These are phyloP conservation scores for Trachythela sp. DNA, from an alignment of 64 coral and sea anemone genomes.

Conservation along the genomic window DNA sequence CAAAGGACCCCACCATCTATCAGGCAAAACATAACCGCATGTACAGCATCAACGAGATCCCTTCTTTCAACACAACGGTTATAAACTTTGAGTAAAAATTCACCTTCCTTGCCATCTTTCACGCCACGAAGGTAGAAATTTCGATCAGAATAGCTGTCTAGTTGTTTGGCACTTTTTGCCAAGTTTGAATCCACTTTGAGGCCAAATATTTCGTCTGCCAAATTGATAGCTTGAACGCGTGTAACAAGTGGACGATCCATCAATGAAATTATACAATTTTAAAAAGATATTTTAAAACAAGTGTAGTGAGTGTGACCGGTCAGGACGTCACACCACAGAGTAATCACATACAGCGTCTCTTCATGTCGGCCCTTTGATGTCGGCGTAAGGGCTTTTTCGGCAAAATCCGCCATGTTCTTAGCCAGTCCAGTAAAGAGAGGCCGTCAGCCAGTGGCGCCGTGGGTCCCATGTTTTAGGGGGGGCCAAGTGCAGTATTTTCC, in stretches of 20 bases:
- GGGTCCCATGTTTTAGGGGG: too few relatives aligned
- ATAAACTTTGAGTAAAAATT: neutral
- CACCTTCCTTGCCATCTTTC: neutral
- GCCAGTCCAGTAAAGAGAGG: too few relatives aligned
- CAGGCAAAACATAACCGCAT: neutral
- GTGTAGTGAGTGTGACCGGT: too few relatives aligned
- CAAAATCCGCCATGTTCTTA: too few relatives aligned
- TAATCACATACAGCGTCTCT: too few relatives aligned
- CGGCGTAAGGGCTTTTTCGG: too few relatives aligned
- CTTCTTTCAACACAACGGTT: neutral
- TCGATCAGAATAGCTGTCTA: neutral
- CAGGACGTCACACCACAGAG: too few relatives aligned
- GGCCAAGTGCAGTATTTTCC: too few relatives aligned
- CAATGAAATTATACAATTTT: too few relatives aligned
- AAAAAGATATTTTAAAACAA: too few relatives aligned
- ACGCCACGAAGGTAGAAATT: neutral
- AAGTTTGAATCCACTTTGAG: neutral
- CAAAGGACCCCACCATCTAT: neutral
- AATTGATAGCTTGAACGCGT: neutral
- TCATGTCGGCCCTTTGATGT: too few relatives aligned
- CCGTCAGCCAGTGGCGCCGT: too few relatives aligned
- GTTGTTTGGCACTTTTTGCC: neutral
- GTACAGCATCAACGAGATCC: neutral
- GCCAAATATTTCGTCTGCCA: neutral
- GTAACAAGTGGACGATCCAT: neutral